Percentiles rank a stretch among this genome's conserved stretches.
Evolutionary conservation across 2,797 vertebrate genomes (phyloP).

Genomic region (Peromyscus nudipes): DNA sequence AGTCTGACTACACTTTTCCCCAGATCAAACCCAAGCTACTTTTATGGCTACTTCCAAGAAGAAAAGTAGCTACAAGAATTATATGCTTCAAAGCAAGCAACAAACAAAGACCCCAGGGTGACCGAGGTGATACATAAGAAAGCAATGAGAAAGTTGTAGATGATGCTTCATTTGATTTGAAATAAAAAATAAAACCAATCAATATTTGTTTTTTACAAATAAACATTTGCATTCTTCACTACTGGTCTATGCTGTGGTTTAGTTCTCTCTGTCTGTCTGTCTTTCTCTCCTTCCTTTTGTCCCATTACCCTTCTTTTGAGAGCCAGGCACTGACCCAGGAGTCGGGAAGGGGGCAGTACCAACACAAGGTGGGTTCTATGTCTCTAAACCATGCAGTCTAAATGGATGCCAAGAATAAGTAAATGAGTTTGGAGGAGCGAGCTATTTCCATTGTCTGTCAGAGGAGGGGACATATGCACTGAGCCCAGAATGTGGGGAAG

Average conservation of each 20-base stretch:
- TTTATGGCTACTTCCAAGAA: constrained; percentile 21
- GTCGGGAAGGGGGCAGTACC: not conserved
- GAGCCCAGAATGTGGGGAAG: not conserved
- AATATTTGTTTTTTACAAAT: constrained; percentile 34
- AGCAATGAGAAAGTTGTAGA: not conserved
- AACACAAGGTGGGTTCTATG: not conserved
- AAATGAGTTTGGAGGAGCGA: not conserved
- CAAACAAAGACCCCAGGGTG: not conserved
- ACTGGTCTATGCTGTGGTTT: not conserved
- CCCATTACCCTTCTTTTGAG: not conserved
- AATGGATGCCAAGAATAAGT: not conserved
- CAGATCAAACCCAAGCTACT: not conserved
- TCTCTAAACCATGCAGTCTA: not conserved
- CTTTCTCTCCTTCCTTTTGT: too few relatives aligned
- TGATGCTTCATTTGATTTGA: constrained; percentile 12
- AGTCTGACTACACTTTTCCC: not conserved
- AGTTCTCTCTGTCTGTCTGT: not conserved
- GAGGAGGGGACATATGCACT: not conserved
- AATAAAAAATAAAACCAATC: not conserved
- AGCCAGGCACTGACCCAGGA: not conserved
- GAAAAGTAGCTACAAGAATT: constrained; percentile 40
- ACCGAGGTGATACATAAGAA: not conserved
- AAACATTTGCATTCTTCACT: constrained; percentile 9
- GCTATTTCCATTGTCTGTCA: not conserved
- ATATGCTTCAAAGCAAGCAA: not conserved